Evolutionary conservation across 2,797 vertebrate species (phyloP), one percentile per base, ranked within the genome.

Genomic region (Remorina albescens): DNA sequence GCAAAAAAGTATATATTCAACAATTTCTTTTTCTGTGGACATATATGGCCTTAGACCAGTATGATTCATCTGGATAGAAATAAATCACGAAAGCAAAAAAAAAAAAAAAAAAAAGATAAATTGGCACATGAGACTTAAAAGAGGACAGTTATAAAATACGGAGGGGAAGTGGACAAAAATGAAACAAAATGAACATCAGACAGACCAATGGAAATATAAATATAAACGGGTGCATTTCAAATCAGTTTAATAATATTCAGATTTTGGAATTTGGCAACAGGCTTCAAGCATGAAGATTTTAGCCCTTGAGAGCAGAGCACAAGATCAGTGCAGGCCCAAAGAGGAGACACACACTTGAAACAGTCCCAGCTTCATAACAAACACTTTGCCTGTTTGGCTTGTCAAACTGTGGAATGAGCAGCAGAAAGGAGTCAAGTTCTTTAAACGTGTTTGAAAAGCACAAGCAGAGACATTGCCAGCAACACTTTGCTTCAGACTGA

Each of bases 351-450:
- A 36, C 67, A 41, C 50, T 70, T 87, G 78, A 76, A 61, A 57
- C 25, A 1, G 12, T 39, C 69, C 80, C 75, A 80, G 71, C 56
- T 54, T 73, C 56, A 50, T 66, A 73, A 44, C 57, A 36, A 69
- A 76, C 69, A 66, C 58, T 81, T 51, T 46, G 32, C 69, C 39
- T 65, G 79, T 80, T 71, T 86, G 75, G 63, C 72, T 70, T 47
- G 75, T 85, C 82, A 84, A 44, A 58, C 63, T 15, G 67, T 67
- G 73, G 62, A 86, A 67, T 70, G 84, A 71, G 62, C 67, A 71
- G 76, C 47, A 23, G 53, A 47, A 71, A 67, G 32, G 50, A 76
- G 63, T 67, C 63, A 51, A 69, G 86, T 80, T 86, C 81, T 83
- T 64, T 67, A 42, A 80, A 81, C 65, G 55, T 81, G 81, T 85